Evolutionary conservation across 1,140 invertebrate species (phyloP).

Genomic region (Phortica variegata): DNA sequence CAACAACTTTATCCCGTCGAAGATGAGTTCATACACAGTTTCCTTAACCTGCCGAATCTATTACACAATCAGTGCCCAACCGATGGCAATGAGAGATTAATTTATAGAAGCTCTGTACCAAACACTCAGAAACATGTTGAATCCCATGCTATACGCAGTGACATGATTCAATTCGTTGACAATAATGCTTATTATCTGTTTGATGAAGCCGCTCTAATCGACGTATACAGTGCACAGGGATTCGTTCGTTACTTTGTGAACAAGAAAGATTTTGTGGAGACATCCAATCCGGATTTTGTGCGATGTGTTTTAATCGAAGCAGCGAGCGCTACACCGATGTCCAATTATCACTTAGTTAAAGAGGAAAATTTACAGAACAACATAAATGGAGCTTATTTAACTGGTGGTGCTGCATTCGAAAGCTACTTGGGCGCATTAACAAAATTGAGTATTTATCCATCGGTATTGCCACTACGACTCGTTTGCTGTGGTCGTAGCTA

Average conservation of each 20-base stretch:
- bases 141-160: constrained; percentile 41
- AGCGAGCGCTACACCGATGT: constrained; percentile 58
- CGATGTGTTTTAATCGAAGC: constrained; percentile 67
- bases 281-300: constrained; percentile 65
- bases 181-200: constrained; percentile 61
- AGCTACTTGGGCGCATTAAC: constrained; percentile 64
- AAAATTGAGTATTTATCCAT: constrained; percentile 60
- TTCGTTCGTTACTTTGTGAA: constrained; percentile 53
- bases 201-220: constrained; percentile 63
- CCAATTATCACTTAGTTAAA: constrained; percentile 59
- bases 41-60: constrained; percentile 65
- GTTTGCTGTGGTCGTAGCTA: constrained; percentile 65
- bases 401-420: constrained; percentile 62
- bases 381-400: constrained; percentile 61
- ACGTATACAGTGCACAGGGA: constrained; percentile 59
- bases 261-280: constrained; percentile 56
- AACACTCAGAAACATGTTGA: not conserved
- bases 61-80: constrained; percentile 63
- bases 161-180: constrained; percentile 60
- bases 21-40: constrained; percentile 60
- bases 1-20: constrained; percentile 62
- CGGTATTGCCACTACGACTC: constrained; percentile 61
- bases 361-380: constrained; percentile 56
- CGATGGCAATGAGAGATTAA: constrained; percentile 38
- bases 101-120: constrained; percentile 49